Percentiles rank a stretch among this genome's conserved stretches.
These are phyloP conservation scores for Callocephalon fimbriatum DNA, from an alignment of 2,113 vertebrate genomes.

Conservation along the genomic window DNA sequence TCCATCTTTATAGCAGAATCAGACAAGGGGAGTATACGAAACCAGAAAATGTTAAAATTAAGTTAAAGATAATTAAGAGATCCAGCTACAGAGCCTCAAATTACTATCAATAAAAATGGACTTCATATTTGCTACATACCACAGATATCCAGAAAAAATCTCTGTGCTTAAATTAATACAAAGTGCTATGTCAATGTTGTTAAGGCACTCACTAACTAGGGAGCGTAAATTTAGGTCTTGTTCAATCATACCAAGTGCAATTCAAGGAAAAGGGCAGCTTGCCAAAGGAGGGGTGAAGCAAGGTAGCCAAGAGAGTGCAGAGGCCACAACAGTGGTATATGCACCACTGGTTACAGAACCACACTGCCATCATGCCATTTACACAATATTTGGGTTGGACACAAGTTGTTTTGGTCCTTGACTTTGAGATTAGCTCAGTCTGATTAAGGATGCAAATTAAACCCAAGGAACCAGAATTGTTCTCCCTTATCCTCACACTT, in stretches of 20 bases:
- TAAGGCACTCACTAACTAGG: not conserved
- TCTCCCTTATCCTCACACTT: not conserved
- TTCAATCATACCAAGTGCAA: not conserved
- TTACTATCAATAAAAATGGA: not conserved
- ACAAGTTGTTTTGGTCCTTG: not conserved
- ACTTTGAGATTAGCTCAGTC: not conserved
- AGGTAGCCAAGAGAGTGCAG: not conserved
- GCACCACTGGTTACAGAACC: not conserved
- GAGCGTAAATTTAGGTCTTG: not conserved
- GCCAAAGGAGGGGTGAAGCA: not conserved
- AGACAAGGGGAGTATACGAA: not conserved
- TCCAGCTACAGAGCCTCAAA: not conserved
- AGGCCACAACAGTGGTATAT: not conserved
- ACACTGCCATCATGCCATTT: not conserved
- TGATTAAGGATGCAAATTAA: not conserved
- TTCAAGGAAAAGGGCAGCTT: not conserved
- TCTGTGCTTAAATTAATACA: not conserved
- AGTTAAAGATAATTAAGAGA: not conserved
- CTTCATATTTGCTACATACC: not conserved
- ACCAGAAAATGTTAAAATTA: not conserved
- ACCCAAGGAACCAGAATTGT: not conserved
- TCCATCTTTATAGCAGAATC: not conserved
- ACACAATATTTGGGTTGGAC: fast-evolving
- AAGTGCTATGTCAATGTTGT: not conserved
- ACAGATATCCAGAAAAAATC: not conserved